Base-by-base conservation (phyloP, 35 echinoderm and acorn worm species). In the Apostichopus japonicus region DNA sequence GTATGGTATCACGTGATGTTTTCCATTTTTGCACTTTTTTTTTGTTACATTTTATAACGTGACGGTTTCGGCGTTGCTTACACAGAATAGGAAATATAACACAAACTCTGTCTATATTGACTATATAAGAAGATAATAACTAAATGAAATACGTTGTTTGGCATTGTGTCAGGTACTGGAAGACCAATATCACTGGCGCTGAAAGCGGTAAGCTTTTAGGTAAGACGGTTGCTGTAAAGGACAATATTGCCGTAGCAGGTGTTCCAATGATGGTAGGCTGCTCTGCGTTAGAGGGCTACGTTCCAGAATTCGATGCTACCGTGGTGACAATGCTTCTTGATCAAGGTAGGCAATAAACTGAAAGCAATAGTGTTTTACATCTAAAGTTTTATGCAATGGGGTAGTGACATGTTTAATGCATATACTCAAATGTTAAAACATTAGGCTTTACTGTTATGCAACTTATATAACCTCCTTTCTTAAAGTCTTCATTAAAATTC, bases 181-280 rank as follows among this genome's bases (percentile, higher is more conserved):
- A 73, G 79, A 84, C 78, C 25, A 65, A 93, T 8, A 93, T 96
- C 13, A 19, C 77, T 44, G 95, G 95, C 10, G 95, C 95, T 17
- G 25, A 25, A 19, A 77, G 54, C 23, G 95, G 95, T 44, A 93
- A 91, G 77, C 54, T 96, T 55, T 4, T 57, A 4, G 92, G 92
- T n/a, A 96, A 96, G 75, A 93, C 58, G 61, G 53, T 96, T 16
- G 95, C 95, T 15, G 79, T 96, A 5, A 96, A 96, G 77, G 95
- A 96, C 76, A 94, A 94, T 19, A 78, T 96, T 23, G 77, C 92
- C 1, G 89, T 96, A 53, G 89, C 92, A 52, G 95, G 92, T 52
- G 90, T 96, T n/a, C 95, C 95, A 15, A 92, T 96, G 92, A 91
- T 91, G 92, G 83, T 87, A 80, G 95, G 95, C 11, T 87, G 80